These are phyloP conservation scores for Festucalex cinctus DNA, from an alignment of 2,113 vertebrate genomes.

Conservation along the genomic window DNA sequence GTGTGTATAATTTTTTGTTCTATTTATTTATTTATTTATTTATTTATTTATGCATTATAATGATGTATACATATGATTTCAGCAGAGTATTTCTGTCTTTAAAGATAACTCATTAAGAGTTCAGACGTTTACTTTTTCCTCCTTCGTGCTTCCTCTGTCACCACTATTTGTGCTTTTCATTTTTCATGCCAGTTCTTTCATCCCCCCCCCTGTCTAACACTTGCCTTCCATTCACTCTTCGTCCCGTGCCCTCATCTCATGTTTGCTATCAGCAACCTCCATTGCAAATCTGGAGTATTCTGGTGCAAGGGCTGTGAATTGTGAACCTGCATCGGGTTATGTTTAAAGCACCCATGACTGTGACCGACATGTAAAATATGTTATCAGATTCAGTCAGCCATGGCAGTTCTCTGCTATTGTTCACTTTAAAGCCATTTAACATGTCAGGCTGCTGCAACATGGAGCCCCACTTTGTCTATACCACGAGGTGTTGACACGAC, in stretches of 20 bases:
- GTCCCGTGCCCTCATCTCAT: constrained; percentile 7
- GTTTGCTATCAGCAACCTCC: constrained; percentile 30
- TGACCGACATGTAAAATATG: constrained; percentile 66
- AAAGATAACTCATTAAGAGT: constrained; percentile 54
- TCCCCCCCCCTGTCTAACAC: constrained; percentile 21
- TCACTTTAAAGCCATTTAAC: constrained; percentile 59
- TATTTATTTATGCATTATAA: neutral
- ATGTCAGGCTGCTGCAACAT: constrained; percentile 29
- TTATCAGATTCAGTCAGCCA: constrained; percentile 68
- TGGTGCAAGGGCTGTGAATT: constrained; percentile 45
- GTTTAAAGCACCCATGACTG: constrained; percentile 65
- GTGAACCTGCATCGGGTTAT: constrained; percentile 51
- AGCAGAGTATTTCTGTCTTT: constrained; percentile 50
- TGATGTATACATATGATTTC: neutral
- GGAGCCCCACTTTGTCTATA: constrained; percentile 25
- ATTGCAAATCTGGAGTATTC: constrained; percentile 49
- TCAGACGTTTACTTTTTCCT: constrained; percentile 49
- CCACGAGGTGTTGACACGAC: constrained; percentile 45
- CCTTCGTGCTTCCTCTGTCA: constrained; percentile 57
- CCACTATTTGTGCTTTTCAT: constrained; percentile 70
- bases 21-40: neutral
- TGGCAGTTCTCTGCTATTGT: constrained; percentile 54
- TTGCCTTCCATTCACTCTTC: neutral
- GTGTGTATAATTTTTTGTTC: constrained; percentile 14
- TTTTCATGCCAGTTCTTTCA: constrained; percentile 64